A percentile compares a stretch with the other conserved stretches of the same genome.
phyloP scores from a whole-genome alignment of 2,113 vertebrate species.

The Conger conger region DNA sequence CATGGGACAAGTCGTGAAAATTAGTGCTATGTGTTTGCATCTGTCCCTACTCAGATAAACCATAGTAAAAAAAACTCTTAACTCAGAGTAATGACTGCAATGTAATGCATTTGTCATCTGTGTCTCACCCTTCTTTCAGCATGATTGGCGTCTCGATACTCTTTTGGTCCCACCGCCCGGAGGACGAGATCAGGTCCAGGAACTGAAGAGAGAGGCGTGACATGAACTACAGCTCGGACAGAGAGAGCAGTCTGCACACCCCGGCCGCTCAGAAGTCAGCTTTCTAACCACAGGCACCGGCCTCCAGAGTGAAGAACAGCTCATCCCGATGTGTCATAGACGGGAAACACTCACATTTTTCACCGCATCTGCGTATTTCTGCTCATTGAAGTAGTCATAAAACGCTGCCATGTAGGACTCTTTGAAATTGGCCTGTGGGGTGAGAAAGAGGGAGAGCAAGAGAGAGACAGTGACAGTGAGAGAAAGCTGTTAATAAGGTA shows the following conservation, averaged over 20 bases:
- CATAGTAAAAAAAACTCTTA: too few species aligned
- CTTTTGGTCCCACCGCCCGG: conserved; percentile 92
- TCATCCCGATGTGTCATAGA: neutral
- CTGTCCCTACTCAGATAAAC: too few species aligned
- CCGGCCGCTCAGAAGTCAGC: neutral
- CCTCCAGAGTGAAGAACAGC: neutral
- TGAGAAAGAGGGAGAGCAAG: conserved; percentile 24
- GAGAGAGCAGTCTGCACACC: neutral
- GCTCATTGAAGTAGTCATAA: conserved; percentile 96
- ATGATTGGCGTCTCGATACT: conserved; percentile 94
- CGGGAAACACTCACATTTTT: conserved; percentile 84
- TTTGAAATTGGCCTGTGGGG: conserved; percentile 90
- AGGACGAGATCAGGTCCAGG: conserved; percentile 95
- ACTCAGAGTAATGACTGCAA: neutral
- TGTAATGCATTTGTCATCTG: neutral
- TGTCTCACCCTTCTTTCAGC: conserved; percentile 94
- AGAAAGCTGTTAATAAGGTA: too few species aligned
- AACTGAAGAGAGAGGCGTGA: conserved; percentile 72
- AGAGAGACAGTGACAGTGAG: too few species aligned
- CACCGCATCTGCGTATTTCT: conserved; percentile 96
- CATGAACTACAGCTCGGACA: neutral
- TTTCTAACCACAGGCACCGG: neutral
- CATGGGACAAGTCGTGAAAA: too few species aligned
- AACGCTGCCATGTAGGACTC: conserved; percentile 97
- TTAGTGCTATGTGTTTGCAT: too few species aligned